phyloP scores from a whole-genome alignment of 2,888 invertebrate species.

The Drosophila subquinaria region DNA sequence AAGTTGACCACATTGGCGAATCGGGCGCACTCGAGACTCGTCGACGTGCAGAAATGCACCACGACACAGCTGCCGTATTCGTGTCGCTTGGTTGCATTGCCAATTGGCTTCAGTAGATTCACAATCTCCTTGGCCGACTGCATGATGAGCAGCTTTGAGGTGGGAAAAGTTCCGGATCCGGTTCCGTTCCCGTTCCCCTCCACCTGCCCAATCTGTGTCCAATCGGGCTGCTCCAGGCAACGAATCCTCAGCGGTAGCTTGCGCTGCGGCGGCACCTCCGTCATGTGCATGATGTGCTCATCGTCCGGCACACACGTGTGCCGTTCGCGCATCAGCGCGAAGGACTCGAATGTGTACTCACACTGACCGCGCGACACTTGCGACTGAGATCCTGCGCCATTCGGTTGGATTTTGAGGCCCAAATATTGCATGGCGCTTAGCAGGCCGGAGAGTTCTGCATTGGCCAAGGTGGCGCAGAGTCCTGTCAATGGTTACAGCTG shows the following conservation, averaged over 20 bases:
- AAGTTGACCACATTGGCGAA: constrained; percentile 97
- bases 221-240: constrained; percentile 73
- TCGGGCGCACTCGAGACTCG: constrained; percentile 95
- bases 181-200: background rate
- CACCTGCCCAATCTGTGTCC: background rate
- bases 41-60: constrained; percentile 95
- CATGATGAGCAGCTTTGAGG: constrained; percentile 73
- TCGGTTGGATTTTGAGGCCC: constrained; percentile 51
- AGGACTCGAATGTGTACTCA: constrained; percentile 79
- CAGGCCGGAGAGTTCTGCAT: constrained; percentile 56
- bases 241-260: constrained; percentile 83
- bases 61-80: constrained; percentile 90
- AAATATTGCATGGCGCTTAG: constrained; percentile 56
- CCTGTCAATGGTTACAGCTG: constrained; percentile 23
- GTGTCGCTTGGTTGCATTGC: constrained; percentile 87
- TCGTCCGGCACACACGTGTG: constrained; percentile 76
- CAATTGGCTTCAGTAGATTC: constrained; percentile 82
- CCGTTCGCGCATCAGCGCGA: constrained; percentile 71
- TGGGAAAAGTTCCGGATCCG: too few relatives aligned
- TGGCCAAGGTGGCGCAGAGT: constrained; percentile 8
- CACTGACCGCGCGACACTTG: constrained; percentile 71
- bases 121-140: constrained; percentile 82
- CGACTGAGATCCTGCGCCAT: constrained; percentile 56
- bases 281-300: constrained; percentile 74
- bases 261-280: constrained; percentile 49